phyloP scores from a whole-genome alignment of 2,888 invertebrate species.

The Epinotia nisella region DNA sequence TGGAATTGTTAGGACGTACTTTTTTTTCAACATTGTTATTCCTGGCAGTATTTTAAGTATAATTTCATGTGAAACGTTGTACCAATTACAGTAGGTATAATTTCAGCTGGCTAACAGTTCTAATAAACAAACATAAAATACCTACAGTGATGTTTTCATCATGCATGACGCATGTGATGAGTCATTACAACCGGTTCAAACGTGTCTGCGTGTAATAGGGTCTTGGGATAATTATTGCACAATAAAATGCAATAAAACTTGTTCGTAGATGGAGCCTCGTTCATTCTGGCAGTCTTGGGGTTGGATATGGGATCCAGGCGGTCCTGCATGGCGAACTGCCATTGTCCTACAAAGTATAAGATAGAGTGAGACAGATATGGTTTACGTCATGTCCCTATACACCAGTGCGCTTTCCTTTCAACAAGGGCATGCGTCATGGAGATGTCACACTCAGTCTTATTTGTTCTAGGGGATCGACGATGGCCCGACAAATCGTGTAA shows the following conservation, averaged over 20 bases:
- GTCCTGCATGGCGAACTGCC: no score
- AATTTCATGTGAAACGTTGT: neutral
- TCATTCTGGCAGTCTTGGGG: no score
- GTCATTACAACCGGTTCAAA: neutral
- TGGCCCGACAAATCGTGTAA: no score
- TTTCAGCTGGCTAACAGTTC: neutral
- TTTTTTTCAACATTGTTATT: neutral
- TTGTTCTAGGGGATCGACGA: no score
- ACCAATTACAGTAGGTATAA: neutral
- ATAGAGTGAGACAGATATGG: no score
- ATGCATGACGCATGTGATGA: conserved; percentile 8
- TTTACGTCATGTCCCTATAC: no score
- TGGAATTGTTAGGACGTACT: conserved; percentile 21
- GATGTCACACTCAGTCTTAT: no score
- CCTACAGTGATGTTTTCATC: conserved; percentile 1
- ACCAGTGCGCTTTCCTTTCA: no score
- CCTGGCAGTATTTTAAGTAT: neutral
- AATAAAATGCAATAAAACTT: neutral
- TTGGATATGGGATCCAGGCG: no score
- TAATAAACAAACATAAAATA: neutral
- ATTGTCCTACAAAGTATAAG: no score
- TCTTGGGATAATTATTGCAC: neutral
- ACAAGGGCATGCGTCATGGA: no score
- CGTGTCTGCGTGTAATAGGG: conserved; percentile 1
- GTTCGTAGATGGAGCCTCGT: no score